A percentile compares a stretch with the other conserved stretches of the same genome.
Conservation (phyloP, 2,797 vertebrate genomes). For the Oreochromis mossambicus region DNA sequence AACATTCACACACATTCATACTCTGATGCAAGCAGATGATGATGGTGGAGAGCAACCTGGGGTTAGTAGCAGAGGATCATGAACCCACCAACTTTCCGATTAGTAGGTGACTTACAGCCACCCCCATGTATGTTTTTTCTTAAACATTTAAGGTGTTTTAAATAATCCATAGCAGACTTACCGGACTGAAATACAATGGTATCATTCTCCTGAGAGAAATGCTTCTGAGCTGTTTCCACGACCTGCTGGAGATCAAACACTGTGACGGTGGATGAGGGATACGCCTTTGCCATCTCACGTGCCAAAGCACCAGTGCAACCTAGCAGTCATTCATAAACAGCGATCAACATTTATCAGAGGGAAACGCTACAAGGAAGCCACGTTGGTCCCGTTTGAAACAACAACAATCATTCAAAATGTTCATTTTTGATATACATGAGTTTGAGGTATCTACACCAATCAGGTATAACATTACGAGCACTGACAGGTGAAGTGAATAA, state of each 20-base stretch:
- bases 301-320: slow-evolving; percentile 77
- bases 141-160: neutral
- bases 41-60: neutral
- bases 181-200: slow-evolving; percentile 61
- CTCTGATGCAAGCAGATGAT: neutral
- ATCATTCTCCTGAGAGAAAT: slow-evolving; percentile 62
- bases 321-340: slow-evolving; percentile 27
- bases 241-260: slow-evolving; percentile 75
- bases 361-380: neutral
- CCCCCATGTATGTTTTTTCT: neutral
- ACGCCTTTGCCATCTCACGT: slow-evolving; percentile 61
- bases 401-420: neutral
- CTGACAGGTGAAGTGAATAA: neutral
- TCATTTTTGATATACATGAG: neutral
- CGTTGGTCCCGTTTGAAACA: accelerated
- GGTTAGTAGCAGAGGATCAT: neutral
- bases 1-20: neutral
- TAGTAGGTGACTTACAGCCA: neutral
- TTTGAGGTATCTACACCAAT: neutral
- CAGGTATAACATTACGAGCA: neutral
- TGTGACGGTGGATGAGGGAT: slow-evolving; percentile 63
- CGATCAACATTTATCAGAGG: neutral
- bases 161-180: slow-evolving; percentile 9
- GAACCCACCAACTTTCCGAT: neutral
- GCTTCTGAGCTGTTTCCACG: slow-evolving; percentile 57